phyloP scores from a whole-genome alignment of 2,888 invertebrate species.

The Tenthredo scrophulariae region DNA sequence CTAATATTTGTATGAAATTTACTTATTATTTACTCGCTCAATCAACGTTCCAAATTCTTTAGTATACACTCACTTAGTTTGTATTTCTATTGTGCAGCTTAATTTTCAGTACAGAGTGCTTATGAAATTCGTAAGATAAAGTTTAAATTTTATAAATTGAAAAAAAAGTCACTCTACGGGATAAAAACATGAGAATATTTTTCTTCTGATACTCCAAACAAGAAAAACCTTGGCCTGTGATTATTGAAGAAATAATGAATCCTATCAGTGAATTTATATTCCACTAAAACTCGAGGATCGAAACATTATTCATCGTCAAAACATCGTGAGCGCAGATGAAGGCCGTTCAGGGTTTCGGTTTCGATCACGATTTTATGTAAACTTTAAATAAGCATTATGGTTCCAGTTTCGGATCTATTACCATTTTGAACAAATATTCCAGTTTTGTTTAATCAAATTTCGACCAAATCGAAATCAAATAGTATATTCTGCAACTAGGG shows the following conservation, averaged over 20 bases:
- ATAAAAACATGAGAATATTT: too few species aligned
- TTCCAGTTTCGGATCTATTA: background rate
- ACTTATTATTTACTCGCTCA: background rate
- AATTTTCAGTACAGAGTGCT: background rate
- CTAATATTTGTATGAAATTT: background rate
- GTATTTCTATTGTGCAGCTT: background rate
- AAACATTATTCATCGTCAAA: background rate
- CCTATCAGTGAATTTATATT: background rate
- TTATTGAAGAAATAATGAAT: background rate
- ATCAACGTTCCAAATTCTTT: too few species aligned
- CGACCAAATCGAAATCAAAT: background rate
- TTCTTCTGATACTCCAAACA: too few species aligned
- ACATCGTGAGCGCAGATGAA: background rate
- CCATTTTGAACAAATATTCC: background rate
- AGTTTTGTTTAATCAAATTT: background rate
- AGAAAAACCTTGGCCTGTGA: too few species aligned
- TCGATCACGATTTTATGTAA: background rate
- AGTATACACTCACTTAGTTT: background rate
- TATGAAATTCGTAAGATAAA: background rate
- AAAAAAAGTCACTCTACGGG: too few species aligned
- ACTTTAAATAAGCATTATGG: background rate
- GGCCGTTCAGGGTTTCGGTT: background rate
- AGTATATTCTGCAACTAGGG: too few species aligned
- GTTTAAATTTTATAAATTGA: too few species aligned
- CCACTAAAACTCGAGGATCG: background rate